These are phyloP conservation scores for Labeo catla DNA, from an alignment of 2,113 vertebrate species.

Conservation along the genomic window DNA sequence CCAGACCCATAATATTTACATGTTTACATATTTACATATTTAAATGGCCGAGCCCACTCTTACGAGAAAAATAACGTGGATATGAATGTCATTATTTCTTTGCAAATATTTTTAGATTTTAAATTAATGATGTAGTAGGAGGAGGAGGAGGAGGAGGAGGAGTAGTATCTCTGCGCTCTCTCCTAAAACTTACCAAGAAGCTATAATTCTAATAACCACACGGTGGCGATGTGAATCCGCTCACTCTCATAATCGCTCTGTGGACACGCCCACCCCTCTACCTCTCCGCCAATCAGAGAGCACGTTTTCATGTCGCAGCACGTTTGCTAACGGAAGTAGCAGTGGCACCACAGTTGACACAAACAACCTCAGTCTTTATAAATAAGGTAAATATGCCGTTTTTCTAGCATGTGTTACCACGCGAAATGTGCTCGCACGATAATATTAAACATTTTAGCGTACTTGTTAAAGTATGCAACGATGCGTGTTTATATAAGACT, in stretches of 20 bases:
- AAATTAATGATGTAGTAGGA: too few species aligned
- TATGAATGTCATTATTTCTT: neutral
- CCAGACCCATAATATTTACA: too few species aligned
- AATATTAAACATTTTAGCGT: neutral
- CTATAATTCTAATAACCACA: neutral
- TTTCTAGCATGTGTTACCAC: neutral
- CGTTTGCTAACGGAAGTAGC: constrained; percentile 32
- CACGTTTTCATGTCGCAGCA: constrained; percentile 24
- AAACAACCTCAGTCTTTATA: constrained; percentile 28
- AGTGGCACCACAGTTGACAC: constrained; percentile 22
- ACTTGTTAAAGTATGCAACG: neutral
- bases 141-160: too few species aligned
- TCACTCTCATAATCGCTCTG: too few species aligned
- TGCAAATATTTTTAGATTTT: neutral
- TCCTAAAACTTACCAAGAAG: neutral
- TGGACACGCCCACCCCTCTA: neutral
- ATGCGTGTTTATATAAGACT: neutral
- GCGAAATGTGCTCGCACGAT: neutral
- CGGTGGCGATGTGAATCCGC: neutral
- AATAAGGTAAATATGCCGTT: constrained; percentile 28
- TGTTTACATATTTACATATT: too few species aligned
- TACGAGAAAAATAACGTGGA: too few species aligned
- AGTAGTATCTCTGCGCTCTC: too few species aligned
- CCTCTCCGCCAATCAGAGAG: constrained; percentile 39
- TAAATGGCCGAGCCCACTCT: too few species aligned